phyloP scores from a whole-genome alignment of 2,797 vertebrate species.

The Gymnoscopelus microlampas region DNA sequence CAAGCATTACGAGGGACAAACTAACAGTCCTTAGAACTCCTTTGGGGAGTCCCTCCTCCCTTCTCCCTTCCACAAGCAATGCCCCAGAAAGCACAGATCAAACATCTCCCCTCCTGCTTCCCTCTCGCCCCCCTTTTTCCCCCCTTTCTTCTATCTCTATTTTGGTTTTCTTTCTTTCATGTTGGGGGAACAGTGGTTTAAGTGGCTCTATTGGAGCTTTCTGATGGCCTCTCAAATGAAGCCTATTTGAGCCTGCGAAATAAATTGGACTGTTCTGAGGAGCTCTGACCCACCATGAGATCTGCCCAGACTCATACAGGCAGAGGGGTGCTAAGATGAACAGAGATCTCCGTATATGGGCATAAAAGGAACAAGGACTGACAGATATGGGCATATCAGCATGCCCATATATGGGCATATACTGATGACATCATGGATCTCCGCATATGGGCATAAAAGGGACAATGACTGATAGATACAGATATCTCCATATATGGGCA shows the following conservation, averaged over 20 bases:
- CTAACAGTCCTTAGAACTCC: slow-evolving; percentile 41
- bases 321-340: not conserved
- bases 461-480: too few relatives aligned
- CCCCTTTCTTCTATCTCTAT: slow-evolving; percentile 50
- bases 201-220: slow-evolving; percentile 71
- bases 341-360: too few relatives aligned
- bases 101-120: slow-evolving; percentile 58
- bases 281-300: slow-evolving; percentile 19
- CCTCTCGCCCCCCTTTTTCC: slow-evolving; percentile 24
- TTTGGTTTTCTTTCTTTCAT: slow-evolving; percentile 74
- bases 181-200: slow-evolving; percentile 70
- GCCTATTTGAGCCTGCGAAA: slow-evolving; percentile 55
- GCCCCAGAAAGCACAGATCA: slow-evolving; percentile 72
- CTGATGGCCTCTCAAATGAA: slow-evolving; percentile 70
- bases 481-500: too few relatives aligned
- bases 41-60: slow-evolving; percentile 31
- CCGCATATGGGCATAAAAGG: too few relatives aligned
- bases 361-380: too few relatives aligned
- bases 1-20: slow-evolving; percentile 69
- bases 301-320: slow-evolving; percentile 14
- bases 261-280: slow-evolving; percentile 66
- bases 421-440: too few relatives aligned
- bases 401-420: too few relatives aligned
- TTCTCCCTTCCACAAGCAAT: slow-evolving; percentile 52
- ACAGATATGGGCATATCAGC: too few relatives aligned